These are phyloP conservation scores for Pogonocichla stellata DNA, from an alignment of 2,113 vertebrate species.

Conservation along the genomic window DNA sequence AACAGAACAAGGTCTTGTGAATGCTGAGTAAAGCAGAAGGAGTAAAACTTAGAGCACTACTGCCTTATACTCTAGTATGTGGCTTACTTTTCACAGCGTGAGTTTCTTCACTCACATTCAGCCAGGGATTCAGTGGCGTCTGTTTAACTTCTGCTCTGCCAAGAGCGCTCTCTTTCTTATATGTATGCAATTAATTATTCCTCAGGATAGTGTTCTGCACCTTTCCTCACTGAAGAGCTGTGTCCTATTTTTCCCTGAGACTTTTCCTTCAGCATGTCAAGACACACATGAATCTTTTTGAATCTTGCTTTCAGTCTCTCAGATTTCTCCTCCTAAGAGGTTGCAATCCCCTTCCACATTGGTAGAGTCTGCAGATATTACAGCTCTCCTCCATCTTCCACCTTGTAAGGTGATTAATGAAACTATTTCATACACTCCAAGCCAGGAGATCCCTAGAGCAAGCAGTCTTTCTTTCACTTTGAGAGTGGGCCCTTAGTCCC, in stretches of 20 bases:
- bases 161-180: slow-evolving; percentile 20
- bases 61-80: slow-evolving; percentile 23
- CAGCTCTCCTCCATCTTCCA: not conserved
- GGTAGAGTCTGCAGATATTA: not conserved
- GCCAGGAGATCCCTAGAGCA: not conserved
- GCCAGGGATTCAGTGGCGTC: not conserved
- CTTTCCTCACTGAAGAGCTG: not conserved
- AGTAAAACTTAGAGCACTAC: not conserved
- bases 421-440: not conserved
- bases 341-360: not conserved
- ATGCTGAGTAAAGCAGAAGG: slow-evolving; percentile 44
- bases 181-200: slow-evolving; percentile 48
- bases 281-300: not conserved
- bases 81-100: slow-evolving; percentile 32
- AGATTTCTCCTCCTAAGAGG: not conserved
- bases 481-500: not conserved
- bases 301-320: not conserved
- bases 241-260: not conserved
- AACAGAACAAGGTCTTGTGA: slow-evolving; percentile 26
- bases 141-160: slow-evolving; percentile 52
- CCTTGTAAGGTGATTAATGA: not conserved
- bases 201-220: not conserved
- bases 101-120: slow-evolving; percentile 18
- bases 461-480: not conserved
- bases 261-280: not conserved